Percentiles rank a stretch among this genome's conserved stretches.
These are phyloP conservation scores for Athene noctua DNA, from an alignment of 2,113 vertebrate species.

Conservation along the genomic window DNA sequence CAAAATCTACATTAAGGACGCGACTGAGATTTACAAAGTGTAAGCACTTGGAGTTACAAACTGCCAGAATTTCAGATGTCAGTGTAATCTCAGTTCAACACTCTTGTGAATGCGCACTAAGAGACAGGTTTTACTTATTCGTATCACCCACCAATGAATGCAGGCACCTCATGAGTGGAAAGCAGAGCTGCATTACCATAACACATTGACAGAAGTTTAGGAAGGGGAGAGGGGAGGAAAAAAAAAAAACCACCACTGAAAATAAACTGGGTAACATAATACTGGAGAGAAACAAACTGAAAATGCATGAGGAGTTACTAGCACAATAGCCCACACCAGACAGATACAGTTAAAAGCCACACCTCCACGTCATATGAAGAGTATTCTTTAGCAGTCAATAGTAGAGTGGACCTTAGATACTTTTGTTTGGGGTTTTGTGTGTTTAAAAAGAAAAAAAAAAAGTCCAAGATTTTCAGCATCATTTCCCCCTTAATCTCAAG, in stretches of 20 bases:
- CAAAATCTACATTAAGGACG: conserved; percentile 70
- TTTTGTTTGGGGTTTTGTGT: not conserved
- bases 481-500: not conserved
- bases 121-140: conserved; percentile 70
- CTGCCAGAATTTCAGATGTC: conserved; percentile 67
- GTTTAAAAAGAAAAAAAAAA: not conserved
- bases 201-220: conserved; percentile 67
- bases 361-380: not conserved
- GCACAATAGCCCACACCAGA: not conserved
- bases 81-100: conserved; percentile 70
- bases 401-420: not conserved
- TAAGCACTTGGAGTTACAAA: conserved; percentile 69
- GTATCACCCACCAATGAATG: conserved; percentile 69
- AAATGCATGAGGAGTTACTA: conserved; percentile 18
- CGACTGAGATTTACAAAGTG: conserved; percentile 64
- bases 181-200: conserved; percentile 60
- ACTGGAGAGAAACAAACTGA: conserved; percentile 43
- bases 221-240: not conserved
- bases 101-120: conserved; percentile 61
- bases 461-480: not conserved
- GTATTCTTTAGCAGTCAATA: not conserved
- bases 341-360: not conserved
- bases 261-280: conserved; percentile 42
- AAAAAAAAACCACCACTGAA: not conserved
- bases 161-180: conserved; percentile 61